Base-by-base conservation (phyloP, 2,888 invertebrate genomes). In the Aromia moschata region DNA sequence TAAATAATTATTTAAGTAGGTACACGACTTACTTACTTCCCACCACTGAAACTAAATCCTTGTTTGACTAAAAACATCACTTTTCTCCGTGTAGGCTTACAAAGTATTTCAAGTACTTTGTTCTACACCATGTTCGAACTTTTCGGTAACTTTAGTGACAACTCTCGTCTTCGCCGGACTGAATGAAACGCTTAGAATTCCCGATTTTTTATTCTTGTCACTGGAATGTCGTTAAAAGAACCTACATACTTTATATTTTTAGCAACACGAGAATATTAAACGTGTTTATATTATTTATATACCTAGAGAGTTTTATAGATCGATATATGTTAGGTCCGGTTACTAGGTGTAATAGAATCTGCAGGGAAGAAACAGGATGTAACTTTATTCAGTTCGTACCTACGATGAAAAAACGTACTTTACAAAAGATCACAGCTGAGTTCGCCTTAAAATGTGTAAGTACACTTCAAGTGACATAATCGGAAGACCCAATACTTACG, bases 301-400 rank as follows among this genome's bases (percentile, higher is more conserved):
- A 49, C 10, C n/a, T 7, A 33, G 5, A 7, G 2, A 11, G n/a
- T 33, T 2, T 7, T 33, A 33, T 49, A 49, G 38, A 20, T 49
- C 38, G 15, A 38, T 18, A 14, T 12, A 37, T 49, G 16, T 49
- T 12, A 49, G 37, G 25, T 49, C 38, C 49, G 49, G 49, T 49
- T 49, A n/a, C 18, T 47, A 16, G 2, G 20, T 18, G 20, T 43
- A 43, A 43, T 43, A 43, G 20, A 43, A 20, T 20, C 12, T 4
- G 20, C 5, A 40, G 18, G 20, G 18, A 20, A 43, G 7, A 20
- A 20, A 43, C 20, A 12, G 20, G 20, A 11, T 20, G 18, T 20
- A 20, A 12, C 11, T 33, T 3, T 33, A n/a, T 33, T 33, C 33
- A 33, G n/a, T 33, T n/a, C 33, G 11, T 43, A 43, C 20, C 5